These are phyloP conservation scores for Teinopalpus imperialis DNA, from an alignment of 2,888 invertebrate species.

Conservation along the genomic window DNA sequence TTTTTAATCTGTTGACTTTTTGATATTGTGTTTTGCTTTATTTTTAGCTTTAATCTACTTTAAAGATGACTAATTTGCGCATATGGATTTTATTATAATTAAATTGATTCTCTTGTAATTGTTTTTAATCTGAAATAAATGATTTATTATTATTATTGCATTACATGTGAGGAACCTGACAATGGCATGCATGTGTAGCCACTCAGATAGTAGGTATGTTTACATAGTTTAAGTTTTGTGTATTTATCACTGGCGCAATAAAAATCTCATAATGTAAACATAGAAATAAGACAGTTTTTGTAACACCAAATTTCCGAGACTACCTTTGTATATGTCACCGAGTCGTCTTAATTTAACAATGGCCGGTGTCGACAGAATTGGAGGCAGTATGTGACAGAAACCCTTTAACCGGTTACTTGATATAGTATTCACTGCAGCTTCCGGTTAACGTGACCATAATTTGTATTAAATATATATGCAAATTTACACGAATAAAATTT, in stretches of 20 bases:
- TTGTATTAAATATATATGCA: slow-evolving; percentile 82
- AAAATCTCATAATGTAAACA: slow-evolving; percentile 79
- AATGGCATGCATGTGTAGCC: slow-evolving; percentile 73
- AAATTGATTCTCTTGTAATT: too few species aligned
- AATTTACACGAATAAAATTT: slow-evolving; percentile 82
- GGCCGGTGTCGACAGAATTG: slow-evolving; percentile 56
- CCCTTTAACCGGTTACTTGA: slow-evolving; percentile 67
- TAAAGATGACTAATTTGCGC: too few species aligned
- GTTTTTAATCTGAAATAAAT: too few species aligned
- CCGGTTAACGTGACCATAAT: slow-evolving; percentile 80
- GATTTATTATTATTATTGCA: too few species aligned
- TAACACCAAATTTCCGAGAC: slow-evolving; percentile 80
- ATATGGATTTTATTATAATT: too few species aligned
- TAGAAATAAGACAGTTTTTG: slow-evolving; percentile 79
- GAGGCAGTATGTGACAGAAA: slow-evolving; percentile 57
- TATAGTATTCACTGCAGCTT: slow-evolving; percentile 74
- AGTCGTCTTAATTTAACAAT: slow-evolving; percentile 69
- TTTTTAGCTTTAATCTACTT: too few species aligned
- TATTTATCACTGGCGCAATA: slow-evolving; percentile 77
- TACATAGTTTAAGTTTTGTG: slow-evolving; percentile 78
- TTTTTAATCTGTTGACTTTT: too few species aligned
- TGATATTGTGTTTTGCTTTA: too few species aligned
- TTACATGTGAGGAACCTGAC: slow-evolving; percentile 64
- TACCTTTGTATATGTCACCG: slow-evolving; percentile 79
- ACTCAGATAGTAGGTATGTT: slow-evolving; percentile 64